phyloP scores from a whole-genome alignment of 2,797 vertebrate species.

The Lacerta agilis region DNA sequence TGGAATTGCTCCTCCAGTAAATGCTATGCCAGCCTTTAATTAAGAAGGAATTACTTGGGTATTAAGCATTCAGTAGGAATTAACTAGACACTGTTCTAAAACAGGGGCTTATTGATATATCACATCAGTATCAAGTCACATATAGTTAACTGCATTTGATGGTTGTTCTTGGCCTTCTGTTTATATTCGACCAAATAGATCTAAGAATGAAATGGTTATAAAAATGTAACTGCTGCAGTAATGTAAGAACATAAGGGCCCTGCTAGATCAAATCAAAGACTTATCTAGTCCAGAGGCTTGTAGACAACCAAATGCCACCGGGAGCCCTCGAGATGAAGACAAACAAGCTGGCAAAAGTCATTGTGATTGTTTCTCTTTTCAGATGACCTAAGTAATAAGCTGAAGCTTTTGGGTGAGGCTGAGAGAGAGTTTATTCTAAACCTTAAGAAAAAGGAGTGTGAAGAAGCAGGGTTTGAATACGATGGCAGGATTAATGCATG shows the following conservation, averaged over 20 bases:
- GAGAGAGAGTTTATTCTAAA: slow-evolving; percentile 89
- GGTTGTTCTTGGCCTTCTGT: not conserved
- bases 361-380: slow-evolving; percentile 52
- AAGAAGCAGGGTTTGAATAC: slow-evolving; percentile 82
- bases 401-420: slow-evolving; percentile 86
- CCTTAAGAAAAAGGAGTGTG: slow-evolving; percentile 89
- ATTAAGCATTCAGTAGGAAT: not conserved
- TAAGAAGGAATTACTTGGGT: not conserved
- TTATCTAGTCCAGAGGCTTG: not conserved
- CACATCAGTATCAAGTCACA: not conserved
- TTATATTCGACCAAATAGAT: not conserved
- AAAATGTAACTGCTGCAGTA: not conserved
- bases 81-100: not conserved
- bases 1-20: not conserved
- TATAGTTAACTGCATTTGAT: not conserved
- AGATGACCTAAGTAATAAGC: slow-evolving; percentile 88
- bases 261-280: not conserved
- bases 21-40: not conserved
- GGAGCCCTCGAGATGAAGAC: not conserved
- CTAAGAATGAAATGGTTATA: not conserved
- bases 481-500: slow-evolving; percentile 92
- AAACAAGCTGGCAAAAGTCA: not conserved
- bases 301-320: not conserved
- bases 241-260: not conserved
- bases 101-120: not conserved